phyloP scores from a whole-genome alignment of 2,797 vertebrate species.

The Sebastes itinus region DNA sequence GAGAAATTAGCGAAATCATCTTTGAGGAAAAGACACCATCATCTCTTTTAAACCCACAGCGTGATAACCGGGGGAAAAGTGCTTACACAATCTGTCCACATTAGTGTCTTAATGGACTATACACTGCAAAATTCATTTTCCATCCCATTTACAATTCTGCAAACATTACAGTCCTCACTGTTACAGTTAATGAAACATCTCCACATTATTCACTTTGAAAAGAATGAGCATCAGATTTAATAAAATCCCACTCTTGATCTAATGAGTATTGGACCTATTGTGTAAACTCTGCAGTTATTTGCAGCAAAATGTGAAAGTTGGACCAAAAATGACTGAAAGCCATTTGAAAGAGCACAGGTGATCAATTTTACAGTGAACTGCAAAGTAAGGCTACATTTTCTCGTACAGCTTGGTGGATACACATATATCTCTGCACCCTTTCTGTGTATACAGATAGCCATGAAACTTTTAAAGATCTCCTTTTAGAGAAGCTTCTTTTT shows the following conservation, averaged over 20 bases:
- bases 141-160: constrained; percentile 27
- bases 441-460: neutral
- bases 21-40: neutral
- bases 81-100: constrained; percentile 20
- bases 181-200: neutral
- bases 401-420: neutral
- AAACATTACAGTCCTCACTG: constrained; percentile 6
- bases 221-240: neutral
- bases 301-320: neutral
- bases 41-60: constrained; percentile 6
- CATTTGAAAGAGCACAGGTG: neutral
- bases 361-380: neutral
- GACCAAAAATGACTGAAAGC: neutral
- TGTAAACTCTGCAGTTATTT: neutral
- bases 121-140: constrained; percentile 10
- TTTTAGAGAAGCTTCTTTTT: neutral
- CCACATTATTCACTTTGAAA: neutral
- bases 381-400: neutral
- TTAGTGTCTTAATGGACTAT: constrained; percentile 22
- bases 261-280: neutral
- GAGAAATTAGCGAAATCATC: neutral
- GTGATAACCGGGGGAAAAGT: neutral
- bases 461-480: constrained; percentile 19
- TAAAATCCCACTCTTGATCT: neutral
- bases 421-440: neutral